Percentiles rank a stretch among this genome's conserved stretches.
These are phyloP conservation scores for Bombus sylvicola DNA, from an alignment of 1,140 invertebrate species.

Conservation along the genomic window DNA sequence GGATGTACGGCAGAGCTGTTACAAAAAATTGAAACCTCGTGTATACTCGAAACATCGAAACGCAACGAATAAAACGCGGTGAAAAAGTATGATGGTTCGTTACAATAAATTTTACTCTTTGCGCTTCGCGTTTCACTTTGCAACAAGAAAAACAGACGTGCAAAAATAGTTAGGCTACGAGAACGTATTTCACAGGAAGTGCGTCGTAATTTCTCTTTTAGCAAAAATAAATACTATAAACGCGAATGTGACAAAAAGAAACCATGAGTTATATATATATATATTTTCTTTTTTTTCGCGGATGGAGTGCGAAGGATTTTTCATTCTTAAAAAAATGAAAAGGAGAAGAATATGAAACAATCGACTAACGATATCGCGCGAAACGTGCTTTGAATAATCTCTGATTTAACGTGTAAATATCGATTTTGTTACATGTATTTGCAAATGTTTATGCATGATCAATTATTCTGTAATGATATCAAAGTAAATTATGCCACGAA, in stretches of 20 bases:
- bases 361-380: background rate
- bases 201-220: background rate
- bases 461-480: background rate
- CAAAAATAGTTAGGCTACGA: background rate
- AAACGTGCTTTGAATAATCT: background rate
- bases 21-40: background rate
- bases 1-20: no score
- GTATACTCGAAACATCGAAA: background rate
- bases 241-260: background rate
- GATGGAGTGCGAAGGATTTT: background rate
- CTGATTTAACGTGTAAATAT: background rate
- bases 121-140: background rate
- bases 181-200: background rate
- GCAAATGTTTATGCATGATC: background rate
- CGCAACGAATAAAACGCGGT: background rate
- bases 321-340: background rate
- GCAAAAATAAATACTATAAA: background rate
- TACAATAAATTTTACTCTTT: background rate
- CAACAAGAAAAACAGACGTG: background rate
- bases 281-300: no score
- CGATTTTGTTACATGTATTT: background rate
- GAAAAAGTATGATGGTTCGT: background rate
- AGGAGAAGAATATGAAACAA: background rate
- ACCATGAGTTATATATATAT: background rate
- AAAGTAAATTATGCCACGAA: background rate